Base-by-base conservation (phyloP, 2,888 invertebrate species). In the Synergus laeviventris region DNA sequence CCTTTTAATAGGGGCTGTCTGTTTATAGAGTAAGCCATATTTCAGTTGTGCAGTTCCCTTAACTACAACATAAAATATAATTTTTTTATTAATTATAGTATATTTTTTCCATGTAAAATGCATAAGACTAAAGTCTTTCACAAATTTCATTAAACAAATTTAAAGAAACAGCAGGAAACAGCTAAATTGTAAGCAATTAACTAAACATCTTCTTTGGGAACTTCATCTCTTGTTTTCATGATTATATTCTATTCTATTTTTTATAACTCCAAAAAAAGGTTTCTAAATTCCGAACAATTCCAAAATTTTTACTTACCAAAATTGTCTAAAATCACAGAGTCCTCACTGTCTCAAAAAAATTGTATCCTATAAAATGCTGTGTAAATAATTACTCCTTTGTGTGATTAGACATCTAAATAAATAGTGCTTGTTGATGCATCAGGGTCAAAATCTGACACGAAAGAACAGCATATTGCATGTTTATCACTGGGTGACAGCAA, bases 1-100 rank as follows among this genome's bases (percentile, higher is more conserved):
- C 92, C 91, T 78, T 89, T 90, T 66, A 93, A 85, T 74, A 93
- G 88, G 8, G 93, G 93, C 79, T 91, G 90, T 78, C 92, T 92
- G 84, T 93, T 93, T 61, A 91, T 89, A 39, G 90, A 88, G 45
- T 90, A 87, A 18, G 89, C 87, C 91, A 91, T 91, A 31, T 78
- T 76, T 14, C 75, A 66, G 12, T 66, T 45, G 14, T 45, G 45
- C 45, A 54, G 8, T 45, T 38, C 14, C 45, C 45, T 66, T 24
- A 24, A 45, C 45, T 66, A 16, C 14, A 66, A 42, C 12, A 39
- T 42, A 21, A 24, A 74, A 70, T 16, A 36, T 61, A 49, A 74
- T 73, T 16, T 16, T 1, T 8, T 59, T n/a, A 5, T 18, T 61
- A 64, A 0, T 39, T 18, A n/a, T 49, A 3, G 1, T 31, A 31